phyloP scores from a whole-genome alignment of 1,140 invertebrate species.

The Colletes latitarsis region DNA sequence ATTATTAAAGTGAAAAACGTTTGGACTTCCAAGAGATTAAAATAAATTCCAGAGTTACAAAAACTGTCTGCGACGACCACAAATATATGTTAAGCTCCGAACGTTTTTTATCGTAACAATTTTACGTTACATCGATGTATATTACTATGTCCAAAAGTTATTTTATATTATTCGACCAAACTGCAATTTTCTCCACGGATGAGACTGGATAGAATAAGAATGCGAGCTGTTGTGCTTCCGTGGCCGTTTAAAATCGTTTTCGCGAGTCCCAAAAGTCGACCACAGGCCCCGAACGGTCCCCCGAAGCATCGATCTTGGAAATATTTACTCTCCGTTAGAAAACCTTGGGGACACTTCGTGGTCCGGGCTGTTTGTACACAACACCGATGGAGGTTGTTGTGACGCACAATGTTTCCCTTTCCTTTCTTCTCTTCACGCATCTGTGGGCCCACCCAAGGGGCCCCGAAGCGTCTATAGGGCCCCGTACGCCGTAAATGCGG shows the following conservation, averaged over 20 bases:
- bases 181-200: too few species aligned
- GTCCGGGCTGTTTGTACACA: constrained; percentile 13
- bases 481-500: constrained; percentile 13
- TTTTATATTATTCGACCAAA: too few species aligned
- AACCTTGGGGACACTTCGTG: constrained; percentile 20
- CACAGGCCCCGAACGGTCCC: constrained; percentile 11
- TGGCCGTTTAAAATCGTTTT: constrained; percentile 36
- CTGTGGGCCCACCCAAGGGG: constrained; percentile 58
- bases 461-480: neutral
- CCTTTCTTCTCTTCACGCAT: constrained; percentile 57
- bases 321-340: constrained; percentile 51
- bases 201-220: too few species aligned
- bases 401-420: constrained; percentile 37
- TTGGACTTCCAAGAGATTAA: too few species aligned
- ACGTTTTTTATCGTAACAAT: too few species aligned
- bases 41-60: too few species aligned
- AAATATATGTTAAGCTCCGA: too few species aligned
- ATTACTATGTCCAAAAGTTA: too few species aligned
- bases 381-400: constrained; percentile 26
- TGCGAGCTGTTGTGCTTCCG: neutral
- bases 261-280: constrained; percentile 27
- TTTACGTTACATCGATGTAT: too few species aligned
- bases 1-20: too few species aligned
- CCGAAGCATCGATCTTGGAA: constrained; percentile 26
- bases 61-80: too few species aligned